Evolutionary conservation across 2,113 vertebrate genomes (phyloP).

Genomic region (Nycticorax nycticorax): DNA sequence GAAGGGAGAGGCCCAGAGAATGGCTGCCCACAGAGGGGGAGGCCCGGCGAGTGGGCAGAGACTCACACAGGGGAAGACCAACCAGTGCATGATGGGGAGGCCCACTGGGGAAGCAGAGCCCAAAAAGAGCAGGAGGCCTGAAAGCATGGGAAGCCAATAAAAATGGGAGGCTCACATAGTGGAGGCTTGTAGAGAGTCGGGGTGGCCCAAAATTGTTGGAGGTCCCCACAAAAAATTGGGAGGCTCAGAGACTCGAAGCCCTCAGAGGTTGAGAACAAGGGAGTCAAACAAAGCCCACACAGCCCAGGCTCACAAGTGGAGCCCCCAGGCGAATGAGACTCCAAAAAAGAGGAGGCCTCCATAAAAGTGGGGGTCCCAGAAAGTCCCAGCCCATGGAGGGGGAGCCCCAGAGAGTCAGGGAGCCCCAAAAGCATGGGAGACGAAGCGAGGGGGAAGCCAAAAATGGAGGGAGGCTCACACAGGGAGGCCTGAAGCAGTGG

Average conservation of each 20-base stretch:
- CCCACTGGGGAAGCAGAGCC: background rate
- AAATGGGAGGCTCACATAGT: background rate
- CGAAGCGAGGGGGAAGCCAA: fast-evolving
- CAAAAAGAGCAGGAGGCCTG: background rate
- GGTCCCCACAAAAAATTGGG: fast-evolving
- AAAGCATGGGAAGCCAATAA: background rate
- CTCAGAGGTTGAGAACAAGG: background rate
- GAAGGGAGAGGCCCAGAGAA: background rate
- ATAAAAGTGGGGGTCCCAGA: background rate
- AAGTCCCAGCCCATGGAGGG: background rate
- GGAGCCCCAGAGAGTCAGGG: background rate
- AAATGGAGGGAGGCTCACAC: background rate
- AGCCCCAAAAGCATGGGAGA: background rate
- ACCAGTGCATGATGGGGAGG: background rate
- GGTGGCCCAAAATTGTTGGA: background rate
- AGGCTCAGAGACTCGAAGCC: background rate
- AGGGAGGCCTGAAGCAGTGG: background rate
- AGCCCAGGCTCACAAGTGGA: background rate
- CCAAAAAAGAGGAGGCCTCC: background rate
- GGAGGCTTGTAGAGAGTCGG: background rate
- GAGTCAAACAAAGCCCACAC: background rate
- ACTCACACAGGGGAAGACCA: too few species aligned
- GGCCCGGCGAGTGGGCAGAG: too few species aligned
- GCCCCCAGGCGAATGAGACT: fast-evolving
- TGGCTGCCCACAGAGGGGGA: background rate